These are phyloP conservation scores for Synchiropus splendidus DNA, from an alignment of 2,113 vertebrate genomes.

Conservation along the genomic window DNA sequence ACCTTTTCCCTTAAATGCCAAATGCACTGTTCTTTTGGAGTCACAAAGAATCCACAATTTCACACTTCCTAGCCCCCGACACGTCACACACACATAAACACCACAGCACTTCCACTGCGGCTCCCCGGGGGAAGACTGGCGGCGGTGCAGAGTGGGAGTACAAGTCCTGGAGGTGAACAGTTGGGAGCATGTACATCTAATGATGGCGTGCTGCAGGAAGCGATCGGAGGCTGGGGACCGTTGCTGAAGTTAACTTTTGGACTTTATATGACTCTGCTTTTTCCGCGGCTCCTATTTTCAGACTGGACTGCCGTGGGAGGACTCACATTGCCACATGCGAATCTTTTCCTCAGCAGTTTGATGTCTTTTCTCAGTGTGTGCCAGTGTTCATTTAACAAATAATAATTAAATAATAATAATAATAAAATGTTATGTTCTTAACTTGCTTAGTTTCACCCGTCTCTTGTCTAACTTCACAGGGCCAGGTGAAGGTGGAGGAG, in stretches of 20 bases:
- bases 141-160: conserved; percentile 23
- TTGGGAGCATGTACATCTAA: conserved; percentile 2
- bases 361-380: neutral
- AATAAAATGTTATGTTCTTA: no score
- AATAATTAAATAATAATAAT: no score
- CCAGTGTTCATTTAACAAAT: no score
- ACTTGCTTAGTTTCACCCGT: conserved; percentile 1
- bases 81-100: neutral
- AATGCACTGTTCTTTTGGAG: conserved; percentile 2
- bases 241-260: conserved; percentile 7
- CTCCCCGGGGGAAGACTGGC: conserved; percentile 17
- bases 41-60: conserved; percentile 2
- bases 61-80: neutral
- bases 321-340: conserved; percentile 1
- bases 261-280: conserved; percentile 15
- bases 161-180: conserved; percentile 19
- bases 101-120: neutral
- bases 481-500: conserved; percentile 69
- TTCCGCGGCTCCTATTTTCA: conserved; percentile 35
- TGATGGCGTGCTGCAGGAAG: neutral
- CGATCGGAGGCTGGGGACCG: neutral
- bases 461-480: conserved; percentile 48
- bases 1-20: conserved; percentile 8
- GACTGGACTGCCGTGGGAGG: conserved; percentile 19
- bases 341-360: conserved; percentile 1